Evolutionary conservation across 2,113 vertebrate species (phyloP).

Genomic region (Corythoichthys intestinalis): DNA sequence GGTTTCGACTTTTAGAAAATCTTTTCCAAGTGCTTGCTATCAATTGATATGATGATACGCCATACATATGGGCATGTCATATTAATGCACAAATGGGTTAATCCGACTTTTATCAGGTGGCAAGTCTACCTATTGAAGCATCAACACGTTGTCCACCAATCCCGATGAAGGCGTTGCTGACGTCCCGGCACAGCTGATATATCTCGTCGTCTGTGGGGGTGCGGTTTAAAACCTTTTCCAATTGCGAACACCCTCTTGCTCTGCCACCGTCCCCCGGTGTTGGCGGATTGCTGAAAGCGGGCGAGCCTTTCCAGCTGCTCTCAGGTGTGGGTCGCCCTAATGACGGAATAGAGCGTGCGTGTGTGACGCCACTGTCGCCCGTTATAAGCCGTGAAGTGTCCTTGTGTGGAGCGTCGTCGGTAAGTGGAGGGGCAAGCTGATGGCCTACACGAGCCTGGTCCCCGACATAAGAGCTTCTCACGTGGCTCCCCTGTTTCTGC

Average conservation of each 20-base stretch:
- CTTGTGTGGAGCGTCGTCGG: slow-evolving; percentile 43
- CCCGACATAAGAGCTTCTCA: slow-evolving; percentile 28
- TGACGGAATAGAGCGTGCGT: slow-evolving; percentile 29
- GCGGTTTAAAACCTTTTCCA: slow-evolving; percentile 66
- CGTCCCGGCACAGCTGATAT: slow-evolving; percentile 69
- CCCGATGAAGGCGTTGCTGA: slow-evolving; percentile 61
- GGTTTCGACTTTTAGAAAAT: too few species aligned
- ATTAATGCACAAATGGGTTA: too few species aligned
- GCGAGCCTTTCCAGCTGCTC: slow-evolving; percentile 18
- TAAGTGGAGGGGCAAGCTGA: slow-evolving; percentile 16
- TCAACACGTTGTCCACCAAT: slow-evolving; percentile 64
- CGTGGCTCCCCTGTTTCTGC: slow-evolving; percentile 55
- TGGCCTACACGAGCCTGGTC: slow-evolving; percentile 25
- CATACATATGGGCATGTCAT: too few species aligned
- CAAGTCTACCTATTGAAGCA: neutral
- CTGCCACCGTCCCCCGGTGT: slow-evolving; percentile 17
- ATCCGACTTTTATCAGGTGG: neutral
- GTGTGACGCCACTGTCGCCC: neutral
- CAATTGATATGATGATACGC: too few species aligned
- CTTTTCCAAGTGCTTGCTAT: too few species aligned
- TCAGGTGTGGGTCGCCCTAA: slow-evolving; percentile 38
- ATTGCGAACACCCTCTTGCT: slow-evolving; percentile 32
- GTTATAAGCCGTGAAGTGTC: slow-evolving; percentile 7
- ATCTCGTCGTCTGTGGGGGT: slow-evolving; percentile 81
- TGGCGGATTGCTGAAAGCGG: slow-evolving; percentile 53